Base-by-base conservation (phyloP, 1,140 invertebrate species). In the Coptotermes formosanus region DNA sequence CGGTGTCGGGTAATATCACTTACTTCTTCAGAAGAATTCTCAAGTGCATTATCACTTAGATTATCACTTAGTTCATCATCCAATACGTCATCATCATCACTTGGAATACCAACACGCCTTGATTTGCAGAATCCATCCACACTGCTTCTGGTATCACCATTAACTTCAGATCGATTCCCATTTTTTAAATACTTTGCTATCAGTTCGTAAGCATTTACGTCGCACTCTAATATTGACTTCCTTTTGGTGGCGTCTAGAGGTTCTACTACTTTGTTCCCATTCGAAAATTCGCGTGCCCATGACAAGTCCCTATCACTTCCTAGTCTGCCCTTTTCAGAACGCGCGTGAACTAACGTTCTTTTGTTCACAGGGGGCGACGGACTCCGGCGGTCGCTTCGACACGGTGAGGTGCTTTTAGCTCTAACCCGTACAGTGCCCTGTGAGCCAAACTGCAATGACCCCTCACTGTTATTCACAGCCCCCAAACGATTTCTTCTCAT, bases 171-270 rank as follows among this genome's bases (percentile, higher is more conserved):
- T 30, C 25, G 87, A 82, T 32, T 85, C 8, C 25, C n/a, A 25
- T 87, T 84, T 83, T 84, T 69, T 43, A 87, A 83, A 82, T 87
- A 86, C 85, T 89, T 88, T 16, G 87, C 93, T 85, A 97, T 93
- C 87, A 97, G 91, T 84, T 96, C 95, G 88, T 97, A 97, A 11
- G 96, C 96, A 91, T 96, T 97, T 23, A 97, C 95, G 89, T 97
- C 94, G 90, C 96, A 97, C 88, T 96, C 95, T 25, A 97, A 91
- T 87, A 97, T 97, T 32, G 96, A 97, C 83, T 93, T 93, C 45
- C 93, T 30, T 89, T 91, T 88, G 88, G 92, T 89, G 25, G 55
- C 55, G 85, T 87, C 85, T 44, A 89, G 88, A 32, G 69, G 14
- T 21, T 44, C n/a, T 69, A n/a, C 25, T 86, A 87, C 64, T 83